These are phyloP conservation scores for Caenorhabditis afra DNA, from an alignment of 2,888 invertebrate species.

Conservation along the genomic window DNA sequence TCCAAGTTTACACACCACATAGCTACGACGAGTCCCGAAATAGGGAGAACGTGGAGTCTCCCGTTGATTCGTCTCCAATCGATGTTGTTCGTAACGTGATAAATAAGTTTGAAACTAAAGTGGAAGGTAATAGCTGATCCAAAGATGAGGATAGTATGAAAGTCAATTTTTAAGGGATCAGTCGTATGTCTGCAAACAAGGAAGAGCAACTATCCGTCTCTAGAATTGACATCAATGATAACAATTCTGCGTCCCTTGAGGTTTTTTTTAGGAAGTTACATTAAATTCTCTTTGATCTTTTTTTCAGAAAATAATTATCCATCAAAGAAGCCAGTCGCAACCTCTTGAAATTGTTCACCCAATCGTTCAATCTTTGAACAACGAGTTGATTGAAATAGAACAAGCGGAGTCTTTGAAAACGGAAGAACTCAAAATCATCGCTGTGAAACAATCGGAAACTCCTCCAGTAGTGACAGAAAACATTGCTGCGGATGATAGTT, in stretches of 20 bases:
- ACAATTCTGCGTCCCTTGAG: constrained; percentile 12
- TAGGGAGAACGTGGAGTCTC: constrained; percentile 14
- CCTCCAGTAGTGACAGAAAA: not conserved
- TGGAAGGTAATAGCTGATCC: constrained; percentile 49
- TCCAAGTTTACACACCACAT: constrained; percentile 25
- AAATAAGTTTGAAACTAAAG: constrained; percentile 56
- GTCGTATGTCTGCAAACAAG: not conserved
- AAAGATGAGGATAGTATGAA: no score
- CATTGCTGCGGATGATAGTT: not conserved
- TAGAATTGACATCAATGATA: constrained; percentile 55
- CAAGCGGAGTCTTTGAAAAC: no score
- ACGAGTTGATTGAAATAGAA: no score
- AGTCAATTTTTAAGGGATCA: constrained; percentile 6
- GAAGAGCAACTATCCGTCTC: constrained; percentile 35
- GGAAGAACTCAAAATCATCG: constrained; percentile 1
- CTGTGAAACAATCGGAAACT: constrained; percentile 1
- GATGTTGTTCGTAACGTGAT: constrained; percentile 62
- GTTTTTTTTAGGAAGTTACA: no score
- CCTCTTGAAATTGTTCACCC: constrained; percentile 19
- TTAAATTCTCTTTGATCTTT: not conserved
- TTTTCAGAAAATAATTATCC: constrained; percentile 31
- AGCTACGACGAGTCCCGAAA: constrained; percentile 16
- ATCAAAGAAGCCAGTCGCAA: constrained; percentile 18
- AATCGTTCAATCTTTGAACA: no score
- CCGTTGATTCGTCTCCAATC: constrained; percentile 53